Percentiles rank a stretch among this genome's conserved stretches.
Conservation (phyloP, 1,140 invertebrate species). For the Ceratosolen fusciceps region DNA sequence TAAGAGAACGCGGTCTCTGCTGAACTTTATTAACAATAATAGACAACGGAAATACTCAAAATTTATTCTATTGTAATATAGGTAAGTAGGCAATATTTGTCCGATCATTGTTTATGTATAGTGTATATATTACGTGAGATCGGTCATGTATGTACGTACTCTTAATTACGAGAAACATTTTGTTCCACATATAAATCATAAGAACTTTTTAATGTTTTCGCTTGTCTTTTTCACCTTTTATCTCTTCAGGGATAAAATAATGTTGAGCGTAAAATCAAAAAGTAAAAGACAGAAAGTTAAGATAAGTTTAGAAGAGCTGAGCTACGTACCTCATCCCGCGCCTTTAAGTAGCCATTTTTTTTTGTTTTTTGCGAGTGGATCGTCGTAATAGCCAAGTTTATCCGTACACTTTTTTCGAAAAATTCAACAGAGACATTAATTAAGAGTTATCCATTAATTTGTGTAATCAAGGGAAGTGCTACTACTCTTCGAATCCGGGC, state of each 20-base stretch:
- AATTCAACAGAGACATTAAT: not conserved
- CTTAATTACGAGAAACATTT: not conserved
- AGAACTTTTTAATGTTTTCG: not conserved
- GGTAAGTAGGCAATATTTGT: too few species aligned
- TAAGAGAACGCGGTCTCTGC: too few species aligned
- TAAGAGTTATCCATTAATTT: conserved; percentile 40
- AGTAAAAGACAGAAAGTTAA: not conserved
- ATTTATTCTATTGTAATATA: too few species aligned
- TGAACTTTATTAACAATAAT: too few species aligned
- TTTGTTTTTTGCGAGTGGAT: too few species aligned
- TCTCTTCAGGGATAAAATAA: not conserved
- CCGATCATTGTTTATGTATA: too few species aligned
- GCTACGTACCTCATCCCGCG: too few species aligned
- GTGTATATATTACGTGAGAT: not conserved
- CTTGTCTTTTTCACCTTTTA: not conserved
- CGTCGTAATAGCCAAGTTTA: too few species aligned
- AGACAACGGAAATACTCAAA: too few species aligned
- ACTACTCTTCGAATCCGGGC: too few species aligned
- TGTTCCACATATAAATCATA: not conserved
- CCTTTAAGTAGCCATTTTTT: too few species aligned
- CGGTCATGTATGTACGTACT: not conserved
- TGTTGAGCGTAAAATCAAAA: not conserved
- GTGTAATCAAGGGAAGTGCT: conserved; percentile 59
- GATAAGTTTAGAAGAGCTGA: not conserved
- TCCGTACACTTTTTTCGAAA: not conserved